Evolutionary conservation across 2,888 invertebrate species (phyloP).

Genomic region (Tridacna crocea): DNA sequence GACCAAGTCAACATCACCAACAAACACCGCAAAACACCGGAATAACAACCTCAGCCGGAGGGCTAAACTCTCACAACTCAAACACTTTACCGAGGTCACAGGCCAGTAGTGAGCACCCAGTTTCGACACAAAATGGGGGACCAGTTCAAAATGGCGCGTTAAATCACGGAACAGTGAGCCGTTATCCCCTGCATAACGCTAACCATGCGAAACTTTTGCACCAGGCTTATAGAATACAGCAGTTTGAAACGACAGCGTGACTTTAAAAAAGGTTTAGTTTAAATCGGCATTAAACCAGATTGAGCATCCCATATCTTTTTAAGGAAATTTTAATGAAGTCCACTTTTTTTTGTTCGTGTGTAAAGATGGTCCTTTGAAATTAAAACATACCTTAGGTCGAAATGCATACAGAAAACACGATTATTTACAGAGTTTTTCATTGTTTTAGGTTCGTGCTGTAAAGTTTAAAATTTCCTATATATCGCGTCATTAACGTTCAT

Average conservation of each 20-base stretch:
- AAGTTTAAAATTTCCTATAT: too few species aligned
- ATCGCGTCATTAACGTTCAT: too few species aligned
- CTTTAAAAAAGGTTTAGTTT: not conserved
- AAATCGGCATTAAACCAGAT: not conserved
- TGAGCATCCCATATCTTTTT: not conserved
- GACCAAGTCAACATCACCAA: constrained; percentile 5
- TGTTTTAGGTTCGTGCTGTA: too few species aligned
- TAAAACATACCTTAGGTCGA: too few species aligned
- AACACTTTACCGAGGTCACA: constrained; percentile 50
- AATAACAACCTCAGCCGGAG: constrained; percentile 62
- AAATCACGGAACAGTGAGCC: constrained; percentile 48
- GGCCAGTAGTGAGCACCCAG: constrained; percentile 40
- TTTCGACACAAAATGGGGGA: constrained; percentile 67
- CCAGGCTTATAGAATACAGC: constrained; percentile 69
- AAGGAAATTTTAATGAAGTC: not conserved
- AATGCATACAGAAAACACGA: not conserved
- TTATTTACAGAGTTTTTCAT: too few species aligned
- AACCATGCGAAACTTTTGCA: constrained; percentile 69
- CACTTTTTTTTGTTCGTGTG: not conserved
- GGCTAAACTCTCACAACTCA: constrained; percentile 57
- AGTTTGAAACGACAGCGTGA: constrained; percentile 69
- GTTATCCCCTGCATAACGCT: constrained; percentile 60
- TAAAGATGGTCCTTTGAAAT: not conserved
- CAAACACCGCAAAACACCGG: constrained; percentile 55
- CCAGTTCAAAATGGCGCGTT: constrained; percentile 57